Conservation (phyloP, 53 echinoderm and acorn worm genomes). For the Hippasteria phrygiana region DNA sequence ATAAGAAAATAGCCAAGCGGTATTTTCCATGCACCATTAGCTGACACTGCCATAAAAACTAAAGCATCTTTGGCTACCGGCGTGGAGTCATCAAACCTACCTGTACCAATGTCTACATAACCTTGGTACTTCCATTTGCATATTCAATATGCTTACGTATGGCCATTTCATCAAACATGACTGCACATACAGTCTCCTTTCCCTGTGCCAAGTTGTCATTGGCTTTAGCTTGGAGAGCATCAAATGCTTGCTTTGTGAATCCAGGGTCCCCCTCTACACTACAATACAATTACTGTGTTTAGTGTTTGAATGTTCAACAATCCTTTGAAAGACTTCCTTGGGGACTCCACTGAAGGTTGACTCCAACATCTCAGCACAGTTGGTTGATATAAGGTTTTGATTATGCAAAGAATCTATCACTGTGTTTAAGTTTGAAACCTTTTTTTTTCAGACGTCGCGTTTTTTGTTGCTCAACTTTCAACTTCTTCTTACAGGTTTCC, state of each 20-base stretch:
- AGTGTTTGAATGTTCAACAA: no score
- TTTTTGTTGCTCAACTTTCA: no score
- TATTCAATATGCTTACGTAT: conserved; percentile 71
- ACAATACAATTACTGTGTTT: conserved; percentile 72
- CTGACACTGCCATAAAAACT: conserved; percentile 33
- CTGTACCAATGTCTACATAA: conserved; percentile 65
- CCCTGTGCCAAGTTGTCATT: not conserved
- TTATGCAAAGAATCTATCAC: no score
- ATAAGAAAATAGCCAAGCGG: conserved; percentile 59
- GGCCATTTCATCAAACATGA: conserved; percentile 81
- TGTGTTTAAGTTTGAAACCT: no score
- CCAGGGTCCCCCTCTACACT: conserved; percentile 29
- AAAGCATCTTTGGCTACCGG: conserved; percentile 70
- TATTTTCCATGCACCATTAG: conserved; percentile 52
- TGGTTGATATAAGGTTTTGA: no score
- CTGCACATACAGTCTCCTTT: conserved; percentile 40
- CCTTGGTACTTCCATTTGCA: conserved; percentile 49
- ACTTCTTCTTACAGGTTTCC: no score
- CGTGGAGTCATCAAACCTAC: conserved; percentile 30
- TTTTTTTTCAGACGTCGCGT: no score
- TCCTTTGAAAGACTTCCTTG: no score
- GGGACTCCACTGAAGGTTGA: no score
- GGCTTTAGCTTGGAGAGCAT: conserved; percentile 51
- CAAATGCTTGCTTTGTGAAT: conserved; percentile 59
- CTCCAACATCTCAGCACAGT: no score